phyloP scores from a whole-genome alignment of 1,140 invertebrate genomes.

The Dryas iulia region DNA sequence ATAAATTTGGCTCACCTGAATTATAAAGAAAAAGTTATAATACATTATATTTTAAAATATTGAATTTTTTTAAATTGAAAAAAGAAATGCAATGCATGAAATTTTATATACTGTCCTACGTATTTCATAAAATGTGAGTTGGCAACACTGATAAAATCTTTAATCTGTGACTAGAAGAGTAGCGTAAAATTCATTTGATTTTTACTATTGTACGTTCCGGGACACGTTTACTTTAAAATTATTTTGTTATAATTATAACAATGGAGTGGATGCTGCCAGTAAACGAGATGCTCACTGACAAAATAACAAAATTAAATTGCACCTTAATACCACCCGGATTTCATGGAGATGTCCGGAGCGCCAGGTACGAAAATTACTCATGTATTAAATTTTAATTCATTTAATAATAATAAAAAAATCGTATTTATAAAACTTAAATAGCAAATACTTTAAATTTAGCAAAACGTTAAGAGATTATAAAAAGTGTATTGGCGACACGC shows the following conservation, averaged over 20 bases:
- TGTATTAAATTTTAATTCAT: neutral
- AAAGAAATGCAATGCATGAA: too few relatives aligned
- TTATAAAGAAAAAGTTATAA: too few relatives aligned
- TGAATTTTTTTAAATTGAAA: too few relatives aligned
- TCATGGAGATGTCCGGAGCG: conserved; percentile 40
- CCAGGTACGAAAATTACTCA: conserved; percentile 36
- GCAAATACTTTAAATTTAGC: neutral
- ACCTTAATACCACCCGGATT: conserved; percentile 47
- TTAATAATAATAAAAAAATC: neutral
- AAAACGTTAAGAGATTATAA: neutral
- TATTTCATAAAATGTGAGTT: too few relatives aligned
- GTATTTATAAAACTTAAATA: neutral
- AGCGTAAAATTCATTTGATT: neutral
- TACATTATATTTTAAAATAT: too few relatives aligned
- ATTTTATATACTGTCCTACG: too few relatives aligned
- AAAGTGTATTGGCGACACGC: neutral
- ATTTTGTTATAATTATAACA: conserved; percentile 6
- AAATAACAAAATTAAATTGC: conserved; percentile 52
- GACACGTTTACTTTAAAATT: neutral
- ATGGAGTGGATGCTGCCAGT: conserved; percentile 51
- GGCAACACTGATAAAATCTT: neutral
- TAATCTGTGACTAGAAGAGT: neutral
- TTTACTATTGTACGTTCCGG: neutral
- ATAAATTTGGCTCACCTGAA: too few relatives aligned
- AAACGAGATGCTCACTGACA: conserved; percentile 48